Evolutionary conservation across 1,140 invertebrate genomes (phyloP).

Genomic region (Nephila pilipes): DNA sequence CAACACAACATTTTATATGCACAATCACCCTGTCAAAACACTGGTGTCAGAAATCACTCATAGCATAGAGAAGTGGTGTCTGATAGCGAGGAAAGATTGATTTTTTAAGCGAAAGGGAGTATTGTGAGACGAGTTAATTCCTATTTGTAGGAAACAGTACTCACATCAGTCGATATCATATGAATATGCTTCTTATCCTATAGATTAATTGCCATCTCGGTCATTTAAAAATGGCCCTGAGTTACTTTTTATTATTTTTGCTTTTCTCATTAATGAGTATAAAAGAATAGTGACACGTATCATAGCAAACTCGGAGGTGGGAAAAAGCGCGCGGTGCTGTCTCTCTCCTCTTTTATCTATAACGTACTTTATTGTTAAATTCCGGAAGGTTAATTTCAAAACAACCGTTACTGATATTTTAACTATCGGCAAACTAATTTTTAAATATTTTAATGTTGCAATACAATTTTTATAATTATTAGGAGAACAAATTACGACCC

Average conservation of each 20-base stretch:
- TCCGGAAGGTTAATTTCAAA: constrained; percentile 18
- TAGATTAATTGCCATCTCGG: neutral
- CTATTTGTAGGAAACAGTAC: neutral
- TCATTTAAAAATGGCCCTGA: neutral
- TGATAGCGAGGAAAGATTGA: neutral
- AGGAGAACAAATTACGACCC: neutral
- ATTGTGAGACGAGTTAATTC: neutral
- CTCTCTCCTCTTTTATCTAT: constrained; percentile 14
- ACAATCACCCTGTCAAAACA: constrained; percentile 9
- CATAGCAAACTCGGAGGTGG: constrained; percentile 25
- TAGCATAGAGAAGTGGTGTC: neutral
- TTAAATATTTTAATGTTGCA: neutral
- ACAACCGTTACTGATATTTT: neutral
- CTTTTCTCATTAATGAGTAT: constrained; percentile 44
- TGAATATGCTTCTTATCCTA: neutral
- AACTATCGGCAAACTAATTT: neutral
- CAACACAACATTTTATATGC: neutral
- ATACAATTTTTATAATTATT: neutral
- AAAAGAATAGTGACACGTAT: constrained; percentile 69
- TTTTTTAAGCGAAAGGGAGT: neutral
- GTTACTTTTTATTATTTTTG: constrained; percentile 36
- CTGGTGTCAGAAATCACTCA: neutral
- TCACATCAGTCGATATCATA: neutral
- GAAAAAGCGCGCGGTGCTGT: constrained; percentile 55
- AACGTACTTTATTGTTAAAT: constrained; percentile 37